phyloP scores from a whole-genome alignment of 2,888 invertebrate genomes.

The Nyleta sp. region DNA sequence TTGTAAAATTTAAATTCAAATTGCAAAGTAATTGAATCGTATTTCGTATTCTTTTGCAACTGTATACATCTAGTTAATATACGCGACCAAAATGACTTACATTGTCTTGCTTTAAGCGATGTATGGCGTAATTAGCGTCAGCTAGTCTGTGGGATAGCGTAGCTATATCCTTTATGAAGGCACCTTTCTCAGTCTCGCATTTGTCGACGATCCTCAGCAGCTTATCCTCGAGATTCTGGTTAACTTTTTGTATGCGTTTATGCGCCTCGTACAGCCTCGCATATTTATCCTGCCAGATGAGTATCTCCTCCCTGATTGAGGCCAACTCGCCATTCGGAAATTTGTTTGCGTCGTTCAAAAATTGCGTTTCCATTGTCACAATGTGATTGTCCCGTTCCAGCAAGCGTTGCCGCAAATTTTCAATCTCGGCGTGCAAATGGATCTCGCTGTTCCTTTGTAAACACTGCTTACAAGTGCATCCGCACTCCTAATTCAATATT shows the following conservation, averaged over 20 bases:
- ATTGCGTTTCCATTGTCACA: conserved; percentile 93
- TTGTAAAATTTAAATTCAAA: too few relatives aligned
- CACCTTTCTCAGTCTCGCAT: conserved; percentile 94
- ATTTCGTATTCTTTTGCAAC: too few relatives aligned
- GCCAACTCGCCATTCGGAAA: conserved; percentile 88
- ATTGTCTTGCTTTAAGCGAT: conserved; percentile 93
- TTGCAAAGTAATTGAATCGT: too few relatives aligned
- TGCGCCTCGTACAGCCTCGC: conserved; percentile 95
- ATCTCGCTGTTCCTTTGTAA: conserved; percentile 83
- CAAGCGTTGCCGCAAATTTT: conserved; percentile 91
- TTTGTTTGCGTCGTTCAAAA: conserved; percentile 88
- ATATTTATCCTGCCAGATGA: conserved; percentile 96
- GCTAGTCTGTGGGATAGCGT: conserved; percentile 92
- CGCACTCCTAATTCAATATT: conserved; percentile 86
- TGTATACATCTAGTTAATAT: conserved; percentile 1
- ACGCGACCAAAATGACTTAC: conserved; percentile 84
- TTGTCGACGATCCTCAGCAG: conserved; percentile 95
- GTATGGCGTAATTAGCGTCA: conserved; percentile 92
- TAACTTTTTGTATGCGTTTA: conserved; percentile 95
- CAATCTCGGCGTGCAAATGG: conserved; percentile 94
- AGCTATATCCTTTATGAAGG: conserved; percentile 93
- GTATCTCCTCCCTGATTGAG: conserved; percentile 91
- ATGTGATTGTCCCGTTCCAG: conserved; percentile 92
- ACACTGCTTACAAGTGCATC: conserved; percentile 85
- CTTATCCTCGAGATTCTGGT: conserved; percentile 97